These are phyloP conservation scores for Xestoiulus laeticollis DNA, from an alignment of 2,888 invertebrate species.

Conservation along the genomic window DNA sequence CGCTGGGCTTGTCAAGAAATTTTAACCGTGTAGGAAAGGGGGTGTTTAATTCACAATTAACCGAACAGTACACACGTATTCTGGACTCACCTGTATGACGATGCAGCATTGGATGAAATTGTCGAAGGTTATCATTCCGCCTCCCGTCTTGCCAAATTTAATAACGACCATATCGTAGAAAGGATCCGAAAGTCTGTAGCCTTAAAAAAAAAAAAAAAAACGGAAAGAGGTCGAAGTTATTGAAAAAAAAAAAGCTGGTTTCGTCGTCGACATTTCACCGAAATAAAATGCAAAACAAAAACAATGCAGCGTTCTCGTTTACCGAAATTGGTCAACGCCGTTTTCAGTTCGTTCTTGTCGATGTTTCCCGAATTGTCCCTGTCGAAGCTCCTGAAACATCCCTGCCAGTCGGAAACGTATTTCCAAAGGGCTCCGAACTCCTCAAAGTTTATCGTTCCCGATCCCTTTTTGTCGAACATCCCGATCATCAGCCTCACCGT, in stretches of 20 bases:
- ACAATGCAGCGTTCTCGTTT: constrained; percentile 39
- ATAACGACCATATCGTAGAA: constrained; percentile 82
- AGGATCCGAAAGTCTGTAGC: constrained; percentile 78
- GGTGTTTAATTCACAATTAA: too few relatives aligned
- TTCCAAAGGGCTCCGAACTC: constrained; percentile 98
- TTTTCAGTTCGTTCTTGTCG: constrained; percentile 87
- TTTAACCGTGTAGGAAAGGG: too few relatives aligned
- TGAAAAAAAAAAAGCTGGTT: constrained; percentile 47
- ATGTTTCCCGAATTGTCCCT: constrained; percentile 88
- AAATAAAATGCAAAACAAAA: constrained; percentile 53
- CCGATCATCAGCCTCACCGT: constrained; percentile 95
- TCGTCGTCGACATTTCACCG: too few relatives aligned
- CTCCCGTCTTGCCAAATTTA: constrained; percentile 94
- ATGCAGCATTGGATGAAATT: constrained; percentile 98
- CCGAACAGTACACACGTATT: too few relatives aligned
- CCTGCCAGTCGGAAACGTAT: constrained; percentile 98
- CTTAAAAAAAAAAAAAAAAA: constrained; percentile 59
- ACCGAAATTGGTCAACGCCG: constrained; percentile 89
- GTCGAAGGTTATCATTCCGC: constrained; percentile 92
- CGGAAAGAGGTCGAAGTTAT: neutral
- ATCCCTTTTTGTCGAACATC: constrained; percentile 91
- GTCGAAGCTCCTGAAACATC: constrained; percentile 93
- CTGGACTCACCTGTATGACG: constrained; percentile 89
- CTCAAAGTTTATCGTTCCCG: constrained; percentile 90
- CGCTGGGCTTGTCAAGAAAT: too few relatives aligned